Percentiles rank a stretch among this genome's conserved stretches.
phyloP scores from a whole-genome alignment of 2,797 vertebrate genomes.

The Triplophysa yarkandensis region DNA sequence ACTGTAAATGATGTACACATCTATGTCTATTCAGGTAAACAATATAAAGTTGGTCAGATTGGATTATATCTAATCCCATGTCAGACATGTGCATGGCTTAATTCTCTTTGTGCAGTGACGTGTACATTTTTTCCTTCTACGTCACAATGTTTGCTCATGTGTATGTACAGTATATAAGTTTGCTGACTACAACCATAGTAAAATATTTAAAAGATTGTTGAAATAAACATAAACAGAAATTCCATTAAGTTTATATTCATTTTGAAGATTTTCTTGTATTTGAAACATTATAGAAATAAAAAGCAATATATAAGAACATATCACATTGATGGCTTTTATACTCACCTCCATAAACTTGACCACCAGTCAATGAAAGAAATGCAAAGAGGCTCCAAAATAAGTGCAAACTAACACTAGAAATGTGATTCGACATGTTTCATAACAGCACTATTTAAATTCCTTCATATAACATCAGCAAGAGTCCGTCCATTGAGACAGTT shows the following conservation, averaged over 20 bases:
- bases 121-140: constrained; percentile 7
- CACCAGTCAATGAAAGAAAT: constrained; percentile 58
- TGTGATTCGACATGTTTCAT: constrained; percentile 43
- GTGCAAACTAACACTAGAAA: constrained; percentile 53
- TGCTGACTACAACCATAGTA: not conserved
- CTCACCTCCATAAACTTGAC: constrained; percentile 72
- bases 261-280: not conserved
- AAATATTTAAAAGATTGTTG: not conserved
- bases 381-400: constrained; percentile 55
- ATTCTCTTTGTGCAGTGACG: constrained; percentile 35
- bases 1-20: no score
- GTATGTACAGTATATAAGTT: not conserved
- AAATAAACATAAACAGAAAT: not conserved
- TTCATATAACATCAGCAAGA: not conserved
- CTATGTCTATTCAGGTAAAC: constrained; percentile 35
- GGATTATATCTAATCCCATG: constrained; percentile 76
- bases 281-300: not conserved
- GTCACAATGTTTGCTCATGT: not conserved
- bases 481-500: not conserved
- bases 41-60: constrained; percentile 49
- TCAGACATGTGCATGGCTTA: constrained; percentile 52
- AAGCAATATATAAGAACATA: not conserved
- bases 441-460: constrained; percentile 1
- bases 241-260: not conserved
- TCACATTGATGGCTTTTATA: not conserved